Evolutionary conservation across 2,113 vertebrate species (phyloP).

Genomic region (Xiphophorus maculatus): DNA sequence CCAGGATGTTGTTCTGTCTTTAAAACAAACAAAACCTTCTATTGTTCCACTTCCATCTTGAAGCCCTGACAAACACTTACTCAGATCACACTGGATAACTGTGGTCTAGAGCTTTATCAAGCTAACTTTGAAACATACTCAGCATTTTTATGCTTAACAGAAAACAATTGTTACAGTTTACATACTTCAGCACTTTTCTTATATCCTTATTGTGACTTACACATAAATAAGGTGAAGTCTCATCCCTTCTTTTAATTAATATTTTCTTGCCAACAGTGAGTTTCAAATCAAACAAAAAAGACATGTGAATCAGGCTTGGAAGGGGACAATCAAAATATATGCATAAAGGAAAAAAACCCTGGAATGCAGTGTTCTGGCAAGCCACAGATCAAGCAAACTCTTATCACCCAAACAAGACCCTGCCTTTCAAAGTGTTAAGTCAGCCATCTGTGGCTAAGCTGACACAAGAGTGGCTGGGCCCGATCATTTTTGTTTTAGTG

Average conservation of each 20-base stretch:
- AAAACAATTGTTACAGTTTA: constrained; percentile 8
- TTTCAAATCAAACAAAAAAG: too few species aligned
- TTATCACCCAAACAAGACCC: background rate
- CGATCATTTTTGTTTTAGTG: background rate
- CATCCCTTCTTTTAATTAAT: too few species aligned
- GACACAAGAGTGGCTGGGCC: background rate
- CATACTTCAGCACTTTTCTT: constrained; percentile 2
- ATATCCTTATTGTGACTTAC: constrained; percentile 2
- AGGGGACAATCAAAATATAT: too few species aligned
- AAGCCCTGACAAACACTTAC: constrained; percentile 24
- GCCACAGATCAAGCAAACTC: background rate
- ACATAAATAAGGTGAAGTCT: background rate
- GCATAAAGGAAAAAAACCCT: background rate
- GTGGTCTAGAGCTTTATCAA: constrained; percentile 12
- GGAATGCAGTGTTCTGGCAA: background rate
- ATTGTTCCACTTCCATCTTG: constrained; percentile 7
- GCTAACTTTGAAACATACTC: constrained; percentile 22
- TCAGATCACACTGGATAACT: constrained; percentile 33
- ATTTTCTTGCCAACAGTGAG: too few species aligned
- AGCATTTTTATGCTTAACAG: constrained; percentile 10
- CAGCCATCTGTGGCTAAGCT: constrained; percentile 16
- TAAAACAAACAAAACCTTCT: constrained; percentile 40
- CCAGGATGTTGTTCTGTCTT: constrained; percentile 14
- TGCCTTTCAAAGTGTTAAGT: constrained; percentile 9
- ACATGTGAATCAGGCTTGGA: too few species aligned